Base-by-base conservation (phyloP, 2,113 vertebrate species). In the Chaetura pelagica region DNA sequence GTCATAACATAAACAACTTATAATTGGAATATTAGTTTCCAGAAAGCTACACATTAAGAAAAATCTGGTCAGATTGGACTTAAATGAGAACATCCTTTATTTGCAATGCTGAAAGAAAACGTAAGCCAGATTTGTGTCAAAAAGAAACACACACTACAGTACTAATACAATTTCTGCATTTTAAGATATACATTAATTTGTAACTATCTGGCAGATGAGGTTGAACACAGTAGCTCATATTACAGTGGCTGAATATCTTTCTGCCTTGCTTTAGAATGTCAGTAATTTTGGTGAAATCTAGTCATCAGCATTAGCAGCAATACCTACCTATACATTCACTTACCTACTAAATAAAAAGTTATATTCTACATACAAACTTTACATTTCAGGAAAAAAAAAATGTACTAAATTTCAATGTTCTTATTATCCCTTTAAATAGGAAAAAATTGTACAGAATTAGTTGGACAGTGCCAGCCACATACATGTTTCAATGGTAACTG, bases 401-500 rank as follows among this genome's bases (percentile, higher is more conserved):
- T 52, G 84, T 78, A 14, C 16, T 64, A 2, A 77, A 51, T 6
- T 55, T 48, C 17, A 67, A 0, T 72, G 4, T 48, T 67, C 4
- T 1, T 78, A 7, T 80, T 79, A 62, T 94, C 46, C 15, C 29
- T 84, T 66, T 38, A 82, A 51, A 90, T n/a, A 99, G 98, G 98
- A 34, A 96, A 97, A 82, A 98, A 98, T 94, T 99, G 98, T 96
- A 98, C 98, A 58, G 98, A 99, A 97, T 91, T 99, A 51, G 86
- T 97, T 82, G 98, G 97, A 32, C 98, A 98, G 40, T 98, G 97
- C 94, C 96, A 97, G 78, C 63, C 72, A 30, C 93, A 95, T 90
- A 62, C 90, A 1, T 99, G 98, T 97, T 85, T 96, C 93, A 95
- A 98, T 78, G 98, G 98, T 32, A 97, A 96, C 29, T 98, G 97